Conservation (phyloP, 2,797 vertebrate genomes). For the Scleropages formosus region DNA sequence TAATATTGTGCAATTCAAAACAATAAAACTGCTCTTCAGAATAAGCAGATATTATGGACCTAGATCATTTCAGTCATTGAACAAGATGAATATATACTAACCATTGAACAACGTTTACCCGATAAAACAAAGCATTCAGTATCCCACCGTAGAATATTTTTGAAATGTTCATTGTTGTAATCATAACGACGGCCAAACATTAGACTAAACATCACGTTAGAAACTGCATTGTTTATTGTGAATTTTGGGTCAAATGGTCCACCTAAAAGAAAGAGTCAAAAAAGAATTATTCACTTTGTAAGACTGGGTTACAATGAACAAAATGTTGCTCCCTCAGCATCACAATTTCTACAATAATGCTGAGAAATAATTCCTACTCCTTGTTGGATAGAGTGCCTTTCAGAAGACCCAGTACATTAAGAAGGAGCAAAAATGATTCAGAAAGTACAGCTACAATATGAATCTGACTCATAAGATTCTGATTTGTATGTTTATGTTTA, state of each 20-base stretch:
- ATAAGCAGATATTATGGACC: too few relatives aligned
- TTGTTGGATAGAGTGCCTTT: not conserved
- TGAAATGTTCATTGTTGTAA: constrained; percentile 59
- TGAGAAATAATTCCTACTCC: not conserved
- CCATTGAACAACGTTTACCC: not conserved
- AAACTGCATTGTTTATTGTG: constrained; percentile 64
- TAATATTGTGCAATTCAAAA: too few relatives aligned
- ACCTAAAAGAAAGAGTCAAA: constrained; percentile 53
- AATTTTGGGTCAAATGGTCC: constrained; percentile 65
- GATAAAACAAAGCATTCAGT: not conserved
- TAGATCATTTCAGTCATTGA: not conserved
- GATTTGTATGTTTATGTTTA: too few relatives aligned
- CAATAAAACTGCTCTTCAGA: too few relatives aligned
- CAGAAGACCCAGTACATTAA: not conserved
- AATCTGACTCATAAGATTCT: not conserved
- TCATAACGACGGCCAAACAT: constrained; percentile 68
- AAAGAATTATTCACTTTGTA: not conserved
- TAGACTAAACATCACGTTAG: constrained; percentile 67
- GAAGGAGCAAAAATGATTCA: not conserved
- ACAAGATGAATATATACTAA: not conserved
- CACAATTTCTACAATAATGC: too few relatives aligned
- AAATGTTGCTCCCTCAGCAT: too few relatives aligned
- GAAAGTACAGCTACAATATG: not conserved
- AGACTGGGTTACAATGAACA: too few relatives aligned
- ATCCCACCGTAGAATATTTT: constrained; percentile 50